Percentiles rank a stretch among this genome's conserved stretches.
Conservation (phyloP, 2,797 vertebrate genomes). For the Pipistrellus pipistrellus region DNA sequence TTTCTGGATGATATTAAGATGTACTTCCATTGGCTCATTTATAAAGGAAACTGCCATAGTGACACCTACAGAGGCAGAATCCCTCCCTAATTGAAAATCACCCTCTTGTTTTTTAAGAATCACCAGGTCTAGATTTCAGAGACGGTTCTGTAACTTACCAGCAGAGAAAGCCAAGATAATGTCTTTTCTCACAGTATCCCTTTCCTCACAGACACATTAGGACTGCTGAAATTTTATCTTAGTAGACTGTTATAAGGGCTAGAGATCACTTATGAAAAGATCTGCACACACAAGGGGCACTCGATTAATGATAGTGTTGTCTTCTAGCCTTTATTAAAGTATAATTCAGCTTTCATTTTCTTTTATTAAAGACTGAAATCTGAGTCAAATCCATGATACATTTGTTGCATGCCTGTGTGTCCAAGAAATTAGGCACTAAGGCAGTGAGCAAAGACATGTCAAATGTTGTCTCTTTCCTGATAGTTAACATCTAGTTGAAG, state of each 20-base stretch:
- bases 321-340: neutral
- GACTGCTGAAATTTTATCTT: constrained; percentile 1
- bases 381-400: constrained; percentile 6
- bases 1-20: constrained; percentile 43
- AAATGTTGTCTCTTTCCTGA: neutral
- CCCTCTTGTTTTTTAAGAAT: constrained; percentile 21
- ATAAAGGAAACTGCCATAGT: constrained; percentile 19
- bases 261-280: neutral
- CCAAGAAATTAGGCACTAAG: neutral
- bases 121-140: neutral
- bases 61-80: neutral
- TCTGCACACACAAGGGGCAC: neutral
- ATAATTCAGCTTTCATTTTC: constrained; percentile 6
- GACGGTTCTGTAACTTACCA: neutral
- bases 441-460: neutral
- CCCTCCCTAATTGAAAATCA: neutral
- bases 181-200: neutral
- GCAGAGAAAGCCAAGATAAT: neutral
- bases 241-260: neutral
- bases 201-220: neutral
- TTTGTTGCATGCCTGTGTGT: constrained; percentile 6
- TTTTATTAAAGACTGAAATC: neutral
- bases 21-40: neutral
- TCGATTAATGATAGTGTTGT: neutral
- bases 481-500: constrained; percentile 6